Evolutionary conservation across 2,888 invertebrate species (phyloP), one percentile per base, ranked within the genome.

Genomic region (Tetragnatha montana): DNA sequence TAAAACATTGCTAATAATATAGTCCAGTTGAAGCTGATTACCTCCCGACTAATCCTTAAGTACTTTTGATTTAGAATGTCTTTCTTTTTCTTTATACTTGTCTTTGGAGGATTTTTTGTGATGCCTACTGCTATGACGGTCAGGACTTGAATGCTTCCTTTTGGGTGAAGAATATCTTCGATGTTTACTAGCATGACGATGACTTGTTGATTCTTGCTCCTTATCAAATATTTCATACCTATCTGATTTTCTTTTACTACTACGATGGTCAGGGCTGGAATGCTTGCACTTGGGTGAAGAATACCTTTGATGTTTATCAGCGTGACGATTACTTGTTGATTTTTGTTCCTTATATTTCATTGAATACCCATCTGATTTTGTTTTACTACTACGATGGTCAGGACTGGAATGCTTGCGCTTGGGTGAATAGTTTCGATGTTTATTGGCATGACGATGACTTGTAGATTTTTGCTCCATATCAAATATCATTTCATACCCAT

Each of bases 401-500:
- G 60, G 21, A 21, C 60, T 22, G 0, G 12, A 8, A 17, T 14
- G 14, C 60, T 75, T 75, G 3, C 50, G 75, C 47, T 35, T 49
- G 8, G 75, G 75, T 35, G 35, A 35, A n/a, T 19, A 49, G 8
- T 49, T 47, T 35, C 19, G 10, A 7, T 75, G 47, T n/a, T 75
- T 75, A 47, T 60, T 22, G 6, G 19, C 6, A 17, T 21, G 6
- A 10, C 60, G 19, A 17, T 21, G 14, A 14, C 60, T 47, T 17
- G 71, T 8, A 12, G 35, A 68, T 14, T 79, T 69, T 60, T 76
- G 14, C 49, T 80, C 80, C 21, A 68, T 75, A 47, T 89, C 89
- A 78, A 89, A 89, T 8, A 89, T 73, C 74, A 89, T 68, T 22
- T 89, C 86, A 81, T 89, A 86, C 0, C 73, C 79, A 86, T 79